Conservation (phyloP, 2,888 invertebrate species). For the Epiblema foenella region DNA sequence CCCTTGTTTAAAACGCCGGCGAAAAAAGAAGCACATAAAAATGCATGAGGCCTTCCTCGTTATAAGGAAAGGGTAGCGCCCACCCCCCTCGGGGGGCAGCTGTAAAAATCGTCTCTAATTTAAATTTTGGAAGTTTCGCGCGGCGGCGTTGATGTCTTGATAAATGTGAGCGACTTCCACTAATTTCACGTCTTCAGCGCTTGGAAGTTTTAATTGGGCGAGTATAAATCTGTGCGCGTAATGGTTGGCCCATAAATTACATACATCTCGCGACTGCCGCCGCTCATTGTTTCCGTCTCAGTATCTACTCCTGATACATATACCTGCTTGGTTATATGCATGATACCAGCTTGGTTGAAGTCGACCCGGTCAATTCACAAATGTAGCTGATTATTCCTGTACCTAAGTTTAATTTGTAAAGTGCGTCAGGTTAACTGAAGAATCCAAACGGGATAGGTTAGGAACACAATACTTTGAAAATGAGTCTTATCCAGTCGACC, state of each 20-base stretch:
- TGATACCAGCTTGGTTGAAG: neutral
- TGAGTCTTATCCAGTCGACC: neutral
- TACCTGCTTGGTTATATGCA: too few relatives aligned
- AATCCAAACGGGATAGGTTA: neutral
- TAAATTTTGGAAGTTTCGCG: slow-evolving; percentile 85
- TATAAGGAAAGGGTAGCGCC: slow-evolving; percentile 85
- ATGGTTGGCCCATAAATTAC: slow-evolving; percentile 78
- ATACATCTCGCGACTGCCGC: slow-evolving; percentile 72
- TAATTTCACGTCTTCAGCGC: slow-evolving; percentile 81
- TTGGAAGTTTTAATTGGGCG: slow-evolving; percentile 82
- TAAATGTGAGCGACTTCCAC: slow-evolving; percentile 82
- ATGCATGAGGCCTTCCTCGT: slow-evolving; percentile 86
- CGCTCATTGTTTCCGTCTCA: slow-evolving; percentile 58
- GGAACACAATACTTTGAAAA: neutral
- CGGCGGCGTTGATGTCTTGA: slow-evolving; percentile 83
- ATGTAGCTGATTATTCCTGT: too few relatives aligned
- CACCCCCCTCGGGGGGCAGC: slow-evolving; percentile 79
- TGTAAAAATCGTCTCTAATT: slow-evolving; percentile 86
- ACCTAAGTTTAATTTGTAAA: neutral
- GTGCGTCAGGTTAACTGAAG: neutral
- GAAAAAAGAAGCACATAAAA: slow-evolving; percentile 86
- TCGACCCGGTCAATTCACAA: neutral
- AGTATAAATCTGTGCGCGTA: slow-evolving; percentile 78
- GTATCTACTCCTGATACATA: neutral
- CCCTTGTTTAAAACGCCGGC: slow-evolving; percentile 86